These are phyloP conservation scores for Drosophila tanythrix DNA, from an alignment of 2,888 invertebrate genomes.

Conservation along the genomic window DNA sequence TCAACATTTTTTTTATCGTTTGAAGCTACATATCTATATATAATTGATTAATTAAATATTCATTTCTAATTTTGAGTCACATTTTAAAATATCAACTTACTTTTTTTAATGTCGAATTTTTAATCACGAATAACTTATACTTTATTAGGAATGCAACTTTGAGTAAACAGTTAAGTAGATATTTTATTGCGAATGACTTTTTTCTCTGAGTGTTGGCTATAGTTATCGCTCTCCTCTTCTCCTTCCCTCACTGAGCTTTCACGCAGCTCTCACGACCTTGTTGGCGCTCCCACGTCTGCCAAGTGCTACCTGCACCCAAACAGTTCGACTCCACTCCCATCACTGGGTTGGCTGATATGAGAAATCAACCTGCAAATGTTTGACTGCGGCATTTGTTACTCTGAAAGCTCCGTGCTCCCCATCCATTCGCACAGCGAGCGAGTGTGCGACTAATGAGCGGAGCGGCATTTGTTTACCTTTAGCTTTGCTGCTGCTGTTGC, in stretches of 20 bases:
- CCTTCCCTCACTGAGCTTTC: background rate
- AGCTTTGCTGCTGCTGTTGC: slow-evolving; percentile 2
- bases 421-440: slow-evolving; percentile 10
- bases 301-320: slow-evolving; percentile 24
- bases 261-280: slow-evolving; percentile 37
- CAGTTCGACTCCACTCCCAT: slow-evolving; percentile 15
- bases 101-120: background rate
- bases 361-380: slow-evolving; percentile 35
- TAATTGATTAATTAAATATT: background rate
- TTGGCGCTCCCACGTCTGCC: slow-evolving; percentile 25
- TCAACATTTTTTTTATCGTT: background rate
- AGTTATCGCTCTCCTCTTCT: background rate
- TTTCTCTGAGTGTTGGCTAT: background rate
- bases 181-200: background rate
- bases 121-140: background rate
- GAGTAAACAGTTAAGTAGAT: background rate
- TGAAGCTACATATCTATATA: background rate
- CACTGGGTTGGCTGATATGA: slow-evolving; percentile 28
- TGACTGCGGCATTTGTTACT: slow-evolving; percentile 26
- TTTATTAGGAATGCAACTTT: background rate
- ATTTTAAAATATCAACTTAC: background rate
- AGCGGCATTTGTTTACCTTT: slow-evolving; percentile 72
- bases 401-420: slow-evolving; percentile 3
- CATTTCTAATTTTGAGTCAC: rapidly evolving
- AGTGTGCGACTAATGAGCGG: slow-evolving; percentile 64